Conservation (phyloP, 2,797 vertebrate species). For the Amniataba percoides region DNA sequence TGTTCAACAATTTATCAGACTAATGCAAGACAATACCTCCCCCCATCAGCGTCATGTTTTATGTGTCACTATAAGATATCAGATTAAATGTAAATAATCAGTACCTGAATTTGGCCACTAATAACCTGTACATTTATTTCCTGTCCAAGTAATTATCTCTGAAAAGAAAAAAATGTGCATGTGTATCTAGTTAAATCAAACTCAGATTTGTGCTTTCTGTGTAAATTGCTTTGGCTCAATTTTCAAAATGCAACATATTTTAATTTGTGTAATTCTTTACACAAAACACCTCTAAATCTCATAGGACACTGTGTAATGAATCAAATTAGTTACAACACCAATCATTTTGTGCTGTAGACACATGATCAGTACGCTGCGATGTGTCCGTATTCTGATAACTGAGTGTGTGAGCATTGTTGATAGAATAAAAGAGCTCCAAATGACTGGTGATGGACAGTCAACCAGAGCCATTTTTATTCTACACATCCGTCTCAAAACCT, state of each 20-base stretch:
- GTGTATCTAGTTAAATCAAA: neutral
- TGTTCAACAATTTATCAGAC: constrained; percentile 34
- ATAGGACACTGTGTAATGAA: no score
- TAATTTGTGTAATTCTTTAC: neutral
- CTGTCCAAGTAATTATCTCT: neutral
- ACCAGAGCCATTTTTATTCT: no score
- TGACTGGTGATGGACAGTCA: no score
- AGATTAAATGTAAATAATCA: constrained; percentile 7
- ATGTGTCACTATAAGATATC: neutral
- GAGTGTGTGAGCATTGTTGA: no score
- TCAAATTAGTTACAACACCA: no score
- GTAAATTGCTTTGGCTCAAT: no score
- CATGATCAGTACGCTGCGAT: no score
- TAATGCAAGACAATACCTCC: constrained; percentile 30
- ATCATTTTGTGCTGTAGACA: neutral
- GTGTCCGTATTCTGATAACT: no score
- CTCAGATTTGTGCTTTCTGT: neutral
- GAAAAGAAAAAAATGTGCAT: neutral
- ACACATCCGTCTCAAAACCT: no score
- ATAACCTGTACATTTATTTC: neutral
- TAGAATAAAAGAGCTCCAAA: no score
- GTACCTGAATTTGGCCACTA: neutral
- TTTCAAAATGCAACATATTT: neutral
- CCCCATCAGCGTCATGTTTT: neutral
- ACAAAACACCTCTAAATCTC: neutral